Evolutionary conservation across 2,797 vertebrate genomes (phyloP).

Genomic region (Tachyglossus aculeatus): DNA sequence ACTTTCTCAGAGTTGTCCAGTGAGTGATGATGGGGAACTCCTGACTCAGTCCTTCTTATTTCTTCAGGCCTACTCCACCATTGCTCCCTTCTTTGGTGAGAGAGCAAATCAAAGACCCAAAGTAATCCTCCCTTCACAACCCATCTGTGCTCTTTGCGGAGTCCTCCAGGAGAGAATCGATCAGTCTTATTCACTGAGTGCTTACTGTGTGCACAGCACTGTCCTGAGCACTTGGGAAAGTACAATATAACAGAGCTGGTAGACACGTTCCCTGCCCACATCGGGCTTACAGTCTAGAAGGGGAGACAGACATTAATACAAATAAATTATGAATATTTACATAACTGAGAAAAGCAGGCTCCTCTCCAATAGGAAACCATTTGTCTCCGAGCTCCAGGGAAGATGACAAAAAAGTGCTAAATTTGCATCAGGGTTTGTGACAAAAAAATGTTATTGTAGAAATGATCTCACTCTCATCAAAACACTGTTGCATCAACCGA

Average conservation of each 20-base stretch:
- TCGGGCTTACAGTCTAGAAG: slow-evolving; percentile 15
- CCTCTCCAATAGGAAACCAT: slow-evolving; percentile 47
- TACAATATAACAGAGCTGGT: neutral
- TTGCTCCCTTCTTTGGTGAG: too few species aligned
- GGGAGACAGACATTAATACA: too few species aligned
- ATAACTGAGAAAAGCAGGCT: too few species aligned
- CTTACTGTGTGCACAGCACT: too few species aligned
- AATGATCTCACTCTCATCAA: slow-evolving; percentile 7
- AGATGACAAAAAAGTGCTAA: slow-evolving; percentile 1
- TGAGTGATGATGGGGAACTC: neutral
- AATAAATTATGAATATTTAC: too few species aligned
- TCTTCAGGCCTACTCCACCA: too few species aligned
- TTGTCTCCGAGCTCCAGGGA: slow-evolving; percentile 15
- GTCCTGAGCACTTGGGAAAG: too few species aligned
- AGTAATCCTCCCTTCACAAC: slow-evolving; percentile 4
- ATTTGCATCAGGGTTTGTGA: slow-evolving; percentile 5
- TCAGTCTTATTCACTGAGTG: neutral
- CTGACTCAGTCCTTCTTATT: neutral
- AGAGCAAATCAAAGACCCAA: too few species aligned
- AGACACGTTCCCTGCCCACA: neutral
- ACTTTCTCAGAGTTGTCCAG: neutral
- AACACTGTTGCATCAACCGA: slow-evolving; percentile 29
- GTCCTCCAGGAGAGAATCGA: slow-evolving; percentile 8
- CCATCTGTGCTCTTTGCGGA: too few species aligned
- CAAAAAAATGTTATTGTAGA: slow-evolving; percentile 22